A percentile compares a stretch with the other conserved stretches of the same genome.
Evolutionary conservation across 2,797 vertebrate genomes (phyloP).

Genomic region (Bradypodion pumilum): DNA sequence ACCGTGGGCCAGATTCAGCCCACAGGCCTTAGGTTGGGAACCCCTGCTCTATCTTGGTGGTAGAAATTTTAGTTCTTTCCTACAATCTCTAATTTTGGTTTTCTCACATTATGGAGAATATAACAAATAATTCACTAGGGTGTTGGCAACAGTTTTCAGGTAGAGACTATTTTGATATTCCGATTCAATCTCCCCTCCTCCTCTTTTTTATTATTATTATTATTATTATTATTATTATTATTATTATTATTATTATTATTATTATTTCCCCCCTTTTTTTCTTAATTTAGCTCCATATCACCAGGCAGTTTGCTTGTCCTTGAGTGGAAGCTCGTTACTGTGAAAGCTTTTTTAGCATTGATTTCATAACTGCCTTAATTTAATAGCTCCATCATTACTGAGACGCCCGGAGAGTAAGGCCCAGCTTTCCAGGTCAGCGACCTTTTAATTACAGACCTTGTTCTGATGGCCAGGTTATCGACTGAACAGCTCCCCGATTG

Average conservation of each 20-base stretch:
- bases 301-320: slow-evolving; percentile 80
- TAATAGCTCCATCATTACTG: slow-evolving; percentile 83
- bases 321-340: slow-evolving; percentile 84
- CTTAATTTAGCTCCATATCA: slow-evolving; percentile 78
- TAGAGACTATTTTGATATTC: no score
- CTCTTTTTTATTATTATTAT: slow-evolving; percentile 70
- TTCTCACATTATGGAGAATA: background rate
- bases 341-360: slow-evolving; percentile 87
- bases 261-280: slow-evolving; percentile 57
- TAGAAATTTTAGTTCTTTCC: background rate
- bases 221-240: slow-evolving; percentile 67
- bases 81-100: background rate
- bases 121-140: no score
- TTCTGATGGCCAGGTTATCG: slow-evolving; percentile 86
- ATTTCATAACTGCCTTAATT: slow-evolving; percentile 89
- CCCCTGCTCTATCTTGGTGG: no score
- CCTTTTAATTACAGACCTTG: slow-evolving; percentile 90
- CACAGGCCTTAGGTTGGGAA: no score
- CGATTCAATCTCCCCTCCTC: slow-evolving; percentile 58
- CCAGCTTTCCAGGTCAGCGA: slow-evolving; percentile 86
- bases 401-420: slow-evolving; percentile 81
- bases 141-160: background rate
- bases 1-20: no score
- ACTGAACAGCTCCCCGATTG: slow-evolving; percentile 81
- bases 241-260: slow-evolving; percentile 72